Percentiles rank a stretch among this genome's conserved stretches.
Conservation (phyloP, 2,797 vertebrate species). For the Xiphorhynchus erythropygius region DNA sequence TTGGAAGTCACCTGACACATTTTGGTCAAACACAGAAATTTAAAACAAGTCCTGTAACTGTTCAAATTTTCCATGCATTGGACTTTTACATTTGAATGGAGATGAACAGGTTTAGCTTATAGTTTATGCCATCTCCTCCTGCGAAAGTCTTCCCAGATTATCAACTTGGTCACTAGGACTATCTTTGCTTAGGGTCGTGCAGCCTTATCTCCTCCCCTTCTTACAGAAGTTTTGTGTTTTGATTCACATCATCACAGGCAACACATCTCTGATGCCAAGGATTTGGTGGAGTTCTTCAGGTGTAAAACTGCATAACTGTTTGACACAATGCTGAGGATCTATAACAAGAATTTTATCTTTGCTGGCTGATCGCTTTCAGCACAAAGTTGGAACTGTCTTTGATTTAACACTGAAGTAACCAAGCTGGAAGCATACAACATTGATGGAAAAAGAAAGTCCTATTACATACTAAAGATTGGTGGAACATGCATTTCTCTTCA, state of each 20-base stretch:
- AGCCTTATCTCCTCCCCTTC: neutral
- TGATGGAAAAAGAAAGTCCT: neutral
- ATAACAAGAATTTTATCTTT: neutral
- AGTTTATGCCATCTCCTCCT: fast-evolving
- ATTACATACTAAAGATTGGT: neutral
- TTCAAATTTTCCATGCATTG: neutral
- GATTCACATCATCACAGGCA: neutral
- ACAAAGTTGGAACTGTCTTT: neutral
- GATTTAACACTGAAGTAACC: neutral
- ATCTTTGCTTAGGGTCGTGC: neutral
- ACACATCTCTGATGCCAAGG: neutral
- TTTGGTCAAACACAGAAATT: neutral
- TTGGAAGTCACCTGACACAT: neutral
- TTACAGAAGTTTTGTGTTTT: neutral
- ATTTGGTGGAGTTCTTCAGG: neutral
- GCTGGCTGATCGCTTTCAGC: neutral
- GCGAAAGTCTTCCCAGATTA: neutral
- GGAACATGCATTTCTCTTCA: neutral
- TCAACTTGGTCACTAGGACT: fast-evolving
- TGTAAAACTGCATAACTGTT: neutral
- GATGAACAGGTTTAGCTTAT: neutral
- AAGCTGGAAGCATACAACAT: neutral
- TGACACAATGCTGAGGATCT: neutral
- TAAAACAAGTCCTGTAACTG: neutral
- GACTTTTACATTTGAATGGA: neutral